These are phyloP conservation scores for Pristiophorus japonicus DNA, from an alignment of 2,113 vertebrate species.

Conservation along the genomic window DNA sequence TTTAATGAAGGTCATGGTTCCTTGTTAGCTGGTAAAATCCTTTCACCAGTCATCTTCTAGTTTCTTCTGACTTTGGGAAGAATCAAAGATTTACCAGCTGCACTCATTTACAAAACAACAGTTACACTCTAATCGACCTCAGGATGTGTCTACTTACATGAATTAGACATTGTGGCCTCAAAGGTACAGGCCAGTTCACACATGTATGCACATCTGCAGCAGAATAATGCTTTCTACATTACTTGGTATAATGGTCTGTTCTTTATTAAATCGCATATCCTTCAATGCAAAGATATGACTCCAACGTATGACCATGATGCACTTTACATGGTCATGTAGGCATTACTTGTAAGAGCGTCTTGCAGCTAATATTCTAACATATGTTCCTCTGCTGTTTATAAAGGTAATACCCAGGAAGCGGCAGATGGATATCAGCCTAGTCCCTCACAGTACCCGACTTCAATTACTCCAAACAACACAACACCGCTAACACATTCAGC, in stretches of 20 bases:
- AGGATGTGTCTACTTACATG: not conserved
- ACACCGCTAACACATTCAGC: not conserved
- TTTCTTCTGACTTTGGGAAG: not conserved
- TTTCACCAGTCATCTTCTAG: not conserved
- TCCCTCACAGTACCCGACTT: not conserved
- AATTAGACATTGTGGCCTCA: not conserved
- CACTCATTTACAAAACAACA: not conserved
- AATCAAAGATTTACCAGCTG: not conserved
- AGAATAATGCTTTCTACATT: not conserved
- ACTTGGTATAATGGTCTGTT: not conserved
- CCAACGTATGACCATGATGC: not conserved
- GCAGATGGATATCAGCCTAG: not conserved
- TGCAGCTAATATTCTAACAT: not conserved
- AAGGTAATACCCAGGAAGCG: not conserved
- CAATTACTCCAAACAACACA: not conserved
- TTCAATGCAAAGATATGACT: not conserved
- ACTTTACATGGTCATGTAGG: not conserved
- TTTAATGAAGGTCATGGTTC: too few species aligned
- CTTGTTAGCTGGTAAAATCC: not conserved
- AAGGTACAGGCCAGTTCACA: not conserved
- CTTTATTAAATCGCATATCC: not conserved
- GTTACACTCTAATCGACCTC: not conserved
- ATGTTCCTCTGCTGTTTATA: not conserved
- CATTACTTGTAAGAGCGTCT: not conserved
- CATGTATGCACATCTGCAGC: not conserved